Conservation (phyloP, 2,888 invertebrate species). For the Callosobruchus maculatus region DNA sequence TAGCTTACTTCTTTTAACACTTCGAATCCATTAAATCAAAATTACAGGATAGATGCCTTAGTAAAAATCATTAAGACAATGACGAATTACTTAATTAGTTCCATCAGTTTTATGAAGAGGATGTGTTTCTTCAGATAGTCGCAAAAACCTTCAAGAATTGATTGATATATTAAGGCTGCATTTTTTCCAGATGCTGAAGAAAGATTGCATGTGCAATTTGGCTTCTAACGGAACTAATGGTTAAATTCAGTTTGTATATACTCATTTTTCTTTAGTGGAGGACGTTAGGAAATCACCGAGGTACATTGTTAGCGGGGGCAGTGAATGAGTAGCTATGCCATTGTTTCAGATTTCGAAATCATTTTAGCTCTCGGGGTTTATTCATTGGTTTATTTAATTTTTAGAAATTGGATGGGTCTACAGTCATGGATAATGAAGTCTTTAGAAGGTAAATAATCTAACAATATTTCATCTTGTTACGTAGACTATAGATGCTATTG, state of each 20-base stretch:
- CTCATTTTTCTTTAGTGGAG: slow-evolving; percentile 5
- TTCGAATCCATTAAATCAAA: background rate
- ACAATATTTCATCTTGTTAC: no score
- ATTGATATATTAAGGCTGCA: slow-evolving; percentile 13
- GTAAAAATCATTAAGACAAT: slow-evolving; percentile 1
- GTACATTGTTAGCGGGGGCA: slow-evolving; percentile 7
- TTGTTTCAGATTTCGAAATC: background rate
- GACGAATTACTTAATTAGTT: slow-evolving; percentile 5
- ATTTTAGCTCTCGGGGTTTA: background rate
- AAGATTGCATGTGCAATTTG: slow-evolving; percentile 11
- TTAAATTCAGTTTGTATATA: slow-evolving; percentile 6
- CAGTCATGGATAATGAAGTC: no score
- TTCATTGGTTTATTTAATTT: background rate
- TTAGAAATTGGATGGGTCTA: background rate
- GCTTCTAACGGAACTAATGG: slow-evolving; percentile 12
- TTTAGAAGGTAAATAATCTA: no score
- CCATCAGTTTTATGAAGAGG: background rate
- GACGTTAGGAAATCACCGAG: slow-evolving; percentile 9
- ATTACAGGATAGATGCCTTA: background rate
- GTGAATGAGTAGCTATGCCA: background rate
- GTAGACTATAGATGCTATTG: no score
- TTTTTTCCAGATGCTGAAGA: slow-evolving; percentile 10
- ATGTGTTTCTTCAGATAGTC: background rate
- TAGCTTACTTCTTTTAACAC: no score
- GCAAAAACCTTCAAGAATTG: background rate